Percentiles rank a stretch among this genome's conserved stretches.
These are phyloP conservation scores for Copidosoma aretas DNA, from an alignment of 2,888 invertebrate genomes.

Conservation along the genomic window DNA sequence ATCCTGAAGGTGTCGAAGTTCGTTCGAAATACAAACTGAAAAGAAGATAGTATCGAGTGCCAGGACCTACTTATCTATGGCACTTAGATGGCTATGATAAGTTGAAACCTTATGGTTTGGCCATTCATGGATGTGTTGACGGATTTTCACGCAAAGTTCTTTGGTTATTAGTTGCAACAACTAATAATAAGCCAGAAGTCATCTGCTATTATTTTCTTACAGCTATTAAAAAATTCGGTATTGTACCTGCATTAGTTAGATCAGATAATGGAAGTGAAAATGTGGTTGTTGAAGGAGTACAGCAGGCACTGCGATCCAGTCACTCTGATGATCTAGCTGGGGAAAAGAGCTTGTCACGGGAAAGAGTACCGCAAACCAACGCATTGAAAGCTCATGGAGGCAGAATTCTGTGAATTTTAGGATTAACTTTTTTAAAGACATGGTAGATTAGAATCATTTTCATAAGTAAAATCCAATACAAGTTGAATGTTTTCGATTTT, in stretches of 20 bases:
- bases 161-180: slow-evolving; percentile 3
- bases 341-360: not conserved
- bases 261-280: slow-evolving; percentile 35
- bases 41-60: slow-evolving; percentile 5
- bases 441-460: not conserved
- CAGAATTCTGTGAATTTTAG: not conserved
- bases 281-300: not conserved
- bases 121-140: slow-evolving; percentile 10
- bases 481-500: slow-evolving; percentile 2
- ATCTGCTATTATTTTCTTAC: slow-evolving; percentile 31
- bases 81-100: slow-evolving; percentile 12
- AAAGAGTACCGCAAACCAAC: slow-evolving; percentile 3
- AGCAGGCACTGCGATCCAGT: not conserved
- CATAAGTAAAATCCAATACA: not conserved
- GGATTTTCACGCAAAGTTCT: slow-evolving; percentile 8
- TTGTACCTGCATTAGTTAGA: slow-evolving; percentile 26
- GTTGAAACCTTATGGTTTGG: slow-evolving; percentile 4
- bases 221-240: slow-evolving; percentile 15
- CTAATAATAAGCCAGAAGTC: slow-evolving; percentile 7
- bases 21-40: slow-evolving; percentile 1
- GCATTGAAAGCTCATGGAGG: slow-evolving; percentile 1
- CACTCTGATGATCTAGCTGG: slow-evolving; percentile 1
- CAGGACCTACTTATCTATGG: slow-evolving; percentile 13
- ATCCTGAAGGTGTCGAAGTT: slow-evolving; percentile 7
- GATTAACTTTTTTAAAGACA: slow-evolving; percentile 4